Percentiles rank a stretch among this genome's conserved stretches.
phyloP scores from a whole-genome alignment of 2,113 vertebrate species.

The Lagopus leucura region DNA sequence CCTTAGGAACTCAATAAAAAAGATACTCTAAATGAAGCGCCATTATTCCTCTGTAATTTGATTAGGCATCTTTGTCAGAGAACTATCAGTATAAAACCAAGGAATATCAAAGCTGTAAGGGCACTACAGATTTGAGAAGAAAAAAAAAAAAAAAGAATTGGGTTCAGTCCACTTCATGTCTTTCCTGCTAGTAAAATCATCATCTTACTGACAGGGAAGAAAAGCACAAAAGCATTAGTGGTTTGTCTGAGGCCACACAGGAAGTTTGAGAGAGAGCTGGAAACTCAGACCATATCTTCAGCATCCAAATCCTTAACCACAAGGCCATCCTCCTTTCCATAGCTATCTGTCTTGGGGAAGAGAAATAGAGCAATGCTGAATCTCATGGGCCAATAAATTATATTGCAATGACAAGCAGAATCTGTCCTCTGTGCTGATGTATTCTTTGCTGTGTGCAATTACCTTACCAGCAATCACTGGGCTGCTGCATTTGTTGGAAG shows the following conservation, averaged over 20 bases:
- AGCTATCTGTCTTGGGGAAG: constrained; percentile 29
- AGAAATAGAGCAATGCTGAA: constrained; percentile 61
- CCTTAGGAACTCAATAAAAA: background rate
- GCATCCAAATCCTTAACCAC: constrained; percentile 67
- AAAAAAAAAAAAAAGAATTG: background rate
- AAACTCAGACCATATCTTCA: constrained; percentile 33
- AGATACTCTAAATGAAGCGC: background rate
- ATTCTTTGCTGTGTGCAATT: constrained; percentile 34
- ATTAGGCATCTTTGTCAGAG: background rate
- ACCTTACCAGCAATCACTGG: constrained; percentile 22
- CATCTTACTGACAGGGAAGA: constrained; percentile 59
- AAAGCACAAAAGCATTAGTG: constrained; percentile 68
- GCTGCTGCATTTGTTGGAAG: constrained; percentile 15
- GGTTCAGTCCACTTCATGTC: constrained; percentile 26
- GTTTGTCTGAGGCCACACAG: constrained; percentile 66
- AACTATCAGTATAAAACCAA: background rate
- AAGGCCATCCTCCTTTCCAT: constrained; percentile 64
- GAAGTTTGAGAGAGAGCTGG: constrained; percentile 54
- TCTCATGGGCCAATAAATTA: constrained; percentile 24
- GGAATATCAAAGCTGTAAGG: background rate
- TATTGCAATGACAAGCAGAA: constrained; percentile 1
- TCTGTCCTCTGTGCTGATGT: background rate
- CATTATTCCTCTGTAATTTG: background rate
- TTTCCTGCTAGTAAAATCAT: constrained; percentile 48
- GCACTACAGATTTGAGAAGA: background rate